A percentile compares a stretch with the other conserved stretches of the same genome.
These are phyloP conservation scores for Linnaemya tessellans DNA, from an alignment of 2,888 invertebrate species.

Conservation along the genomic window DNA sequence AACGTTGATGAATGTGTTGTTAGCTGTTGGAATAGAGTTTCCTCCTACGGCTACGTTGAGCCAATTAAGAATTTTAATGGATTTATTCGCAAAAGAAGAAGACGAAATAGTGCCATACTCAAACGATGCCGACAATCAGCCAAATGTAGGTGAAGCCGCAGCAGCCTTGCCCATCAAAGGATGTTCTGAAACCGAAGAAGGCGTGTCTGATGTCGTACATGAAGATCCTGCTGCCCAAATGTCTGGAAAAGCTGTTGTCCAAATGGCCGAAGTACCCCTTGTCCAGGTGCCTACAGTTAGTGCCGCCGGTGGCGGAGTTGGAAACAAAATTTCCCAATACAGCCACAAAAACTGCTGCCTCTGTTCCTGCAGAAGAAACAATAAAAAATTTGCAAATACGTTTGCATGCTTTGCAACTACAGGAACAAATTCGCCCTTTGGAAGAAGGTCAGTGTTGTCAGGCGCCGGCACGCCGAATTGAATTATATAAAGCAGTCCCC, in stretches of 20 bases:
- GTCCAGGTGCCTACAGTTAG: not conserved
- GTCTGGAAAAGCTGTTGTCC: too few species aligned
- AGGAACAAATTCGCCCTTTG: too few species aligned
- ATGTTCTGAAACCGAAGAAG: not conserved
- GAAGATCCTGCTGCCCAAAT: not conserved
- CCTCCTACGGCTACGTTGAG: not conserved
- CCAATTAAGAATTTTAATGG: not conserved
- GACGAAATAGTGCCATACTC: not conserved
- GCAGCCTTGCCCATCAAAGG: not conserved
- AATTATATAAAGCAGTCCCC: not conserved
- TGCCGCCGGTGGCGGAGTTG: not conserved
- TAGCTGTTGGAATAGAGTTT: not conserved
- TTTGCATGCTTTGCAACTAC: too few species aligned
- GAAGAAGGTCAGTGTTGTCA: too few species aligned
- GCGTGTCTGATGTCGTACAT: not conserved
- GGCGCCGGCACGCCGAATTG: too few species aligned
- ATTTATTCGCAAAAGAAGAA: not conserved
- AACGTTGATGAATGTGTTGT: too few species aligned
- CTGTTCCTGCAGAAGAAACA: too few species aligned
- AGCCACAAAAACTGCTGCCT: too few species aligned
- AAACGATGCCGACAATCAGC: not conserved
- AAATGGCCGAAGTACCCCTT: too few species aligned
- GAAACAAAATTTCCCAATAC: not conserved
- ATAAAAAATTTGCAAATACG: too few species aligned
- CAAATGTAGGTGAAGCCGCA: too few species aligned